phyloP scores from a whole-genome alignment of 2,888 invertebrate species.

The Eristalis intricaria region DNA sequence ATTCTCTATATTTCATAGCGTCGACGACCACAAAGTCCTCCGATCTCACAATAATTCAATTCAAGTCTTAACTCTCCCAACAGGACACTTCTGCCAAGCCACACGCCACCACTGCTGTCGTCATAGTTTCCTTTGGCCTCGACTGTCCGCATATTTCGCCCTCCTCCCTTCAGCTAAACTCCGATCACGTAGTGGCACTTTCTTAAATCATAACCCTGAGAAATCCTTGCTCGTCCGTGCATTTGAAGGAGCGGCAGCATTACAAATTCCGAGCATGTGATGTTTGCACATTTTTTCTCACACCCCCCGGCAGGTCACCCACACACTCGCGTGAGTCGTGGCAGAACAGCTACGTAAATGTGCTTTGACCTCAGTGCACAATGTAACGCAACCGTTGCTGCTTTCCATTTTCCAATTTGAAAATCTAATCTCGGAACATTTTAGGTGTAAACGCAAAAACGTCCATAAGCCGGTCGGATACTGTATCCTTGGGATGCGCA shows the following conservation, averaged over 20 bases:
- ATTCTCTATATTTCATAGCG: no score
- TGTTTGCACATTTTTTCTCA: constrained; percentile 13
- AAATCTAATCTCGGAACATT: constrained; percentile 47
- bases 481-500: constrained; percentile 5
- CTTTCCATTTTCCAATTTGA: constrained; percentile 56
- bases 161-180: not conserved
- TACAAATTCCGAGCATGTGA: constrained; percentile 52
- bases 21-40: not conserved
- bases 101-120: not conserved
- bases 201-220: constrained; percentile 58
- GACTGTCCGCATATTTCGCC: not conserved
- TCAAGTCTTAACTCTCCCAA: not conserved
- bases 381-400: not conserved
- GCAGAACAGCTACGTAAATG: no score
- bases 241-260: constrained; percentile 23
- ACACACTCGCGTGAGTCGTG: not conserved
- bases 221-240: constrained; percentile 48
- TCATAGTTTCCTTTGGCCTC: not conserved
- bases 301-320: constrained; percentile 1
- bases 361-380: constrained; percentile 39
- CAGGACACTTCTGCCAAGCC: not conserved
- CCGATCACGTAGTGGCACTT: constrained; percentile 46
- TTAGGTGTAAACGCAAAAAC: constrained; percentile 23
- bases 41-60: constrained; percentile 18
- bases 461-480: constrained; percentile 19